Conservation (phyloP, 2,888 invertebrate genomes). For the Anoplius nigerrimus region DNA sequence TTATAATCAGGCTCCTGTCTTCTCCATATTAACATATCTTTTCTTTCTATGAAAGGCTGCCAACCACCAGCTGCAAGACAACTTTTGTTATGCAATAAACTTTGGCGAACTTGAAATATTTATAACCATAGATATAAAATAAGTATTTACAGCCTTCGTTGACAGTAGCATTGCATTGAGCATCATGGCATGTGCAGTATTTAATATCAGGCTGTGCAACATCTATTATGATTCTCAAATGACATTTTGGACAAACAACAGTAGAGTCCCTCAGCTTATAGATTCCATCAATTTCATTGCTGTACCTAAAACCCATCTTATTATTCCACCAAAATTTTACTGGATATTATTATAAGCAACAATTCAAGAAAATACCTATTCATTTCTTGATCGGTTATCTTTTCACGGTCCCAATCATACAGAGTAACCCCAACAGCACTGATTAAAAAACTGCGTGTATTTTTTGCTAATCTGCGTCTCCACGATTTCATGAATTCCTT, state of each 20-base stretch:
- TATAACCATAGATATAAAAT: conserved; percentile 33
- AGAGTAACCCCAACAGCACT: conserved; percentile 77
- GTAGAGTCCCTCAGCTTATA: conserved; percentile 77
- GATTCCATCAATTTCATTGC: conserved; percentile 79
- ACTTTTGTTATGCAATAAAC: background rate
- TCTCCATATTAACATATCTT: conserved; percentile 89
- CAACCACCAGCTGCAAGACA: conserved; percentile 75
- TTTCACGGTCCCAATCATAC: conserved; percentile 81
- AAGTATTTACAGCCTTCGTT: conserved; percentile 41
- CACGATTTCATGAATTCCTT: conserved; percentile 77
- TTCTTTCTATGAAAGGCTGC: conserved; percentile 87
- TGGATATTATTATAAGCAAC: background rate
- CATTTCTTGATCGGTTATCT: conserved; percentile 78
- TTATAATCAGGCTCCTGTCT: conserved; percentile 80
- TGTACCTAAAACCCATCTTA: conserved; percentile 68
- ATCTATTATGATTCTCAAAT: conserved; percentile 74
- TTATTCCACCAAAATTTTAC: too few relatives aligned
- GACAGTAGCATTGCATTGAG: conserved; percentile 37
- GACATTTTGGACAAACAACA: conserved; percentile 76
- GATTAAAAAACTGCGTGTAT: conserved; percentile 77
- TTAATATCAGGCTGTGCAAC: conserved; percentile 70
- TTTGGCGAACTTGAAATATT: conserved; percentile 15
- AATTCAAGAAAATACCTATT: conserved; percentile 67
- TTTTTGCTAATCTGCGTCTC: conserved; percentile 74
- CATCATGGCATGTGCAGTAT: conserved; percentile 75